A percentile compares a stretch with the other conserved stretches of the same genome.
phyloP scores from a whole-genome alignment of 2,113 vertebrate genomes.

The Phalacrocorax brasilianus region DNA sequence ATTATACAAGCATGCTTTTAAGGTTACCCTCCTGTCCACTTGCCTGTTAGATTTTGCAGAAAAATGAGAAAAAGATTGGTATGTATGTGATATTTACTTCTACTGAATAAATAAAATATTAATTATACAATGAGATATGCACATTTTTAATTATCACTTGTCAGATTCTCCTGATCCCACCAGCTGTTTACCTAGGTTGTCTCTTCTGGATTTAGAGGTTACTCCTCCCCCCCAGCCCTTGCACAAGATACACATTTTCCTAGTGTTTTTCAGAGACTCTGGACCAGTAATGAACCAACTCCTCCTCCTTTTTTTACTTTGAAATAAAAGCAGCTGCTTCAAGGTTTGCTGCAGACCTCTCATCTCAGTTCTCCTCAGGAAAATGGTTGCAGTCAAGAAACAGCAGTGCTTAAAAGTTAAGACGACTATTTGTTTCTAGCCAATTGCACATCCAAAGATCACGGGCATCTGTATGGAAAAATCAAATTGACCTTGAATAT shows the following conservation, averaged over 20 bases:
- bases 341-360: neutral
- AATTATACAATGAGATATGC: neutral
- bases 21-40: neutral
- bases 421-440: neutral
- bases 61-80: neutral
- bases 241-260: neutral
- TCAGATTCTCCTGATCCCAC: neutral
- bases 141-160: slow-evolving; percentile 33
- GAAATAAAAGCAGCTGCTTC: neutral
- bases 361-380: neutral
- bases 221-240: neutral
- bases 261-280: neutral
- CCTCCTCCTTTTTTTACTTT: neutral
- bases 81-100: neutral
- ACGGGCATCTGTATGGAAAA: neutral
- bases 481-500: neutral
- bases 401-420: neutral
- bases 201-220: neutral
- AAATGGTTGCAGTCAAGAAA: neutral
- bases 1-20: neutral
- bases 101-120: neutral
- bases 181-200: slow-evolving; percentile 15
- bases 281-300: neutral
- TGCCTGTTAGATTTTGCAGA: neutral
- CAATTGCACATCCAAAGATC: neutral